A percentile compares a stretch with the other conserved stretches of the same genome.
phyloP scores from a whole-genome alignment of 2,113 vertebrate species.

The Hystrix brachyura region DNA sequence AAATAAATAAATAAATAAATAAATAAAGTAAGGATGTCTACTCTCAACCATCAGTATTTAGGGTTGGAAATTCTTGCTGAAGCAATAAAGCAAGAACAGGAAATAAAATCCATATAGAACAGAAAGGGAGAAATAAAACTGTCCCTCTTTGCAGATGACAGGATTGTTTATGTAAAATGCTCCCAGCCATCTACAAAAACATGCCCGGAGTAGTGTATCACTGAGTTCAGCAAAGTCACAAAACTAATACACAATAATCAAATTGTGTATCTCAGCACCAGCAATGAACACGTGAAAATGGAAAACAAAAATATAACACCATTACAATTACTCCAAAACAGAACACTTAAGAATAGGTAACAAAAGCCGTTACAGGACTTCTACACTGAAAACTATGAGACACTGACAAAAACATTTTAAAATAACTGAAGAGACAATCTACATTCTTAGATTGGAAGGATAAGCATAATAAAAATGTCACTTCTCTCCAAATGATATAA shows the following conservation, averaged over 20 bases:
- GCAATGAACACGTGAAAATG: not conserved
- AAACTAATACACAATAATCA: not conserved
- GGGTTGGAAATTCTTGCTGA: not conserved
- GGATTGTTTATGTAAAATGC: not conserved
- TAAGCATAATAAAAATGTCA: not conserved
- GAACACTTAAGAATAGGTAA: not conserved
- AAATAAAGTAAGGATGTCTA: not conserved
- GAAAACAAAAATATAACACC: not conserved
- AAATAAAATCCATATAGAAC: not conserved
- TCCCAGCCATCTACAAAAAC: not conserved
- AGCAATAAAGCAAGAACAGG: not conserved
- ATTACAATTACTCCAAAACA: not conserved
- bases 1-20: not conserved
- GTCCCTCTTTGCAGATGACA: not conserved
- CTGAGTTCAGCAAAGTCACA: not conserved
- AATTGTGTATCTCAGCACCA: not conserved
- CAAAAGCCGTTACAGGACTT: not conserved
- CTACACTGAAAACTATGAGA: not conserved
- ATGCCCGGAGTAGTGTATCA: not conserved
- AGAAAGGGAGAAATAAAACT: not conserved
- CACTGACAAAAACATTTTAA: not conserved
- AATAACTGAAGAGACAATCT: not conserved
- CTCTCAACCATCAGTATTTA: not conserved
- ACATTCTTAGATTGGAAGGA: not conserved
- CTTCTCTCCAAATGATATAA: not conserved